These are phyloP conservation scores for Haliclona indistincta DNA, from an alignment of 37 sponge, comb jelly and placozoan species.

Conservation along the genomic window DNA sequence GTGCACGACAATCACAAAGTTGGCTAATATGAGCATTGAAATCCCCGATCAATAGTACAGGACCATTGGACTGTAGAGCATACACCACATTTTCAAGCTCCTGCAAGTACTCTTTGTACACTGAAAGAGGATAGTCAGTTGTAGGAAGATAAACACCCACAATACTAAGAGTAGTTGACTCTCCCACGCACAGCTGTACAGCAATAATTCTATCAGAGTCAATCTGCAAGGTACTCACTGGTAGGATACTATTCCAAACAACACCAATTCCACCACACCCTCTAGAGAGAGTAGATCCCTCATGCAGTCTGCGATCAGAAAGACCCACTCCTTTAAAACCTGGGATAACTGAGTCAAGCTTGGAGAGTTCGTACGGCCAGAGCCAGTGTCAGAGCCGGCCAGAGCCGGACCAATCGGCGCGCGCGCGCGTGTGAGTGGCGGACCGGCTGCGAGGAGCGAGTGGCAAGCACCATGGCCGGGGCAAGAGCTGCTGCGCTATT, in stretches of 20 bases:
- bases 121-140: background rate
- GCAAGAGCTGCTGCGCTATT: no score
- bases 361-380: constrained; percentile 13
- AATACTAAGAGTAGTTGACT: background rate
- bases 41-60: constrained; percentile 17
- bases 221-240: background rate
- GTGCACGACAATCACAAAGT: background rate
- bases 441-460: no score
- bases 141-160: constrained; percentile 12
- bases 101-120: constrained; percentile 7
- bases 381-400: no score
- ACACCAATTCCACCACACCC: constrained; percentile 7
- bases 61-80: constrained; percentile 5
- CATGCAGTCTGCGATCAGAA: constrained; percentile 1
- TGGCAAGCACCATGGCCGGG: no score
- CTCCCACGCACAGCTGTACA: constrained; percentile 4
- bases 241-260: background rate
- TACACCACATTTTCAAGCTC: constrained; percentile 1
- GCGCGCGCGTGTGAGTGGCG: no score
- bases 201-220: constrained; percentile 12
- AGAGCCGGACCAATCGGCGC: no score
- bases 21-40: constrained; percentile 2
- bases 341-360: background rate
- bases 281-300: background rate
- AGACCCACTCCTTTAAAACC: background rate